phyloP scores from a whole-genome alignment of 2,113 vertebrate genomes.

The Trinectes maculatus region DNA sequence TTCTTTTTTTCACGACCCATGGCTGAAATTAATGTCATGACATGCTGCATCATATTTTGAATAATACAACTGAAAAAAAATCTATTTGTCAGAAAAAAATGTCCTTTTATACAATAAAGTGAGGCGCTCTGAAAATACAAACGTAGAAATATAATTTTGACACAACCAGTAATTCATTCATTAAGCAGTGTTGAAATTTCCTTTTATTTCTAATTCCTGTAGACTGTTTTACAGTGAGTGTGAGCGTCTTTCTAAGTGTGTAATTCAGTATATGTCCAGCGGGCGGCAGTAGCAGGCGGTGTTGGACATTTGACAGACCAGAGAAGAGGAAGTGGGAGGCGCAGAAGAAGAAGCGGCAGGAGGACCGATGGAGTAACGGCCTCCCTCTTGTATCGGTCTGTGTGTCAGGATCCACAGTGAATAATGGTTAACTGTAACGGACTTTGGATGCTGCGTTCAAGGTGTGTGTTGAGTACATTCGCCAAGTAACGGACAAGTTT shows the following conservation, averaged over 20 bases:
- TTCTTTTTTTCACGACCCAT: not conserved
- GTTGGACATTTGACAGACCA: not conserved
- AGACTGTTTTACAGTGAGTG: no score
- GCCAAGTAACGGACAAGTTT: not conserved
- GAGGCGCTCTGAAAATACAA: no score
- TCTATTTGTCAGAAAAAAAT: no score
- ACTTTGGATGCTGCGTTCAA: slow-evolving; percentile 63
- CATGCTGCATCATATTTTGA: not conserved
- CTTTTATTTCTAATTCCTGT: no score
- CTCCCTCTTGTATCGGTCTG: slow-evolving; percentile 35
- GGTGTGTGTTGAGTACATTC: not conserved
- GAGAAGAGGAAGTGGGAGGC: slow-evolving; percentile 14
- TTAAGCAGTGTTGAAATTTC: no score
- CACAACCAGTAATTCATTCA: no score
- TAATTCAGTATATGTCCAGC: not conserved
- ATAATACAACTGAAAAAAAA: not conserved
- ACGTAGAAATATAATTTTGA: no score
- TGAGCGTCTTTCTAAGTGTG: not conserved
- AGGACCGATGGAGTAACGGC: not conserved
- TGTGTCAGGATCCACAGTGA: not conserved
- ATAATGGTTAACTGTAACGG: slow-evolving; percentile 63
- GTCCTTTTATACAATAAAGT: no score
- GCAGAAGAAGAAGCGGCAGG: not conserved
- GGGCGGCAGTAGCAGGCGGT: slow-evolving; percentile 1
- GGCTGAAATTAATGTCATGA: not conserved